Evolutionary conservation across 2,888 invertebrate genomes (phyloP).

Genomic region (Pheosia tremula): DNA sequence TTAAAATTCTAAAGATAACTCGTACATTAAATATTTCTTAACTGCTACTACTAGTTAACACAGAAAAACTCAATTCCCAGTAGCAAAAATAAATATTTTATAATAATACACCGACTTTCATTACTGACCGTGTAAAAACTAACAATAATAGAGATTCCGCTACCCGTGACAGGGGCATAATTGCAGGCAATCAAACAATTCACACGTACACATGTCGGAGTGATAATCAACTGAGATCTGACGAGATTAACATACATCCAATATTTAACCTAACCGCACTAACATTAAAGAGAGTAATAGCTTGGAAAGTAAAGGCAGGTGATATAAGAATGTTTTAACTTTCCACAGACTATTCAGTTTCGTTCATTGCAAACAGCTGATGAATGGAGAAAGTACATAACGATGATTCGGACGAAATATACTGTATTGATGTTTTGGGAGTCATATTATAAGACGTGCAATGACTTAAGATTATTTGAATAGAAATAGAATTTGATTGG

Average conservation of each 20-base stretch:
- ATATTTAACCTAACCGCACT: background rate
- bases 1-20: no score
- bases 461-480: no score
- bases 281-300: constrained; percentile 9
- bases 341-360: constrained; percentile 47
- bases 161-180: constrained; percentile 32
- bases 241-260: constrained; percentile 5
- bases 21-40: no score
- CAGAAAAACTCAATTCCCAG: background rate
- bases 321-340: constrained; percentile 37
- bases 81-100: background rate
- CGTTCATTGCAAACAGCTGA: constrained; percentile 47
- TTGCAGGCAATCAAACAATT: constrained; percentile 41
- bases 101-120: constrained; percentile 1
- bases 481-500: no score
- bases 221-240: constrained; percentile 19
- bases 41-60: background rate
- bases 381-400: constrained; percentile 21
- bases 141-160: constrained; percentile 18
- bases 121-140: constrained; percentile 3
- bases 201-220: constrained; percentile 33
- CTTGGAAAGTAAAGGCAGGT: constrained; percentile 13
- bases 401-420: constrained; percentile 9
- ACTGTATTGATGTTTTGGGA: constrained; percentile 1
- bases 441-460: no score